These are phyloP conservation scores for Ochropleura plecta DNA, from an alignment of 2,888 invertebrate genomes.

Conservation along the genomic window DNA sequence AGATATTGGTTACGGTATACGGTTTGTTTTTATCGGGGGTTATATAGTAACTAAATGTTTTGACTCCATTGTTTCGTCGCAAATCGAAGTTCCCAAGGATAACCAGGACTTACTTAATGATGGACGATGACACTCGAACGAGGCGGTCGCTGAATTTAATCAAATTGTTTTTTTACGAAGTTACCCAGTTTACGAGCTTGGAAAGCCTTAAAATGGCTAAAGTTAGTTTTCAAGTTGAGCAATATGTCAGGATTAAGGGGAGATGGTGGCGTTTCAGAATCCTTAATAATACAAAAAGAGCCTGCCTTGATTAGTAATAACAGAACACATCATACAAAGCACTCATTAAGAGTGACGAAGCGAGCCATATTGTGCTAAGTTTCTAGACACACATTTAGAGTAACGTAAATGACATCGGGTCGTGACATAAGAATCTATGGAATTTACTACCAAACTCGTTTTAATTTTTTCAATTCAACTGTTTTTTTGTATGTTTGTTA, in stretches of 20 bases:
- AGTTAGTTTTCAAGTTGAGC: conserved; percentile 35
- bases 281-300: neutral
- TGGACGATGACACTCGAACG: conserved; percentile 25
- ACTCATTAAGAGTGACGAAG: neutral
- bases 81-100: conserved; percentile 19
- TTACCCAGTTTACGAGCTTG: conserved; percentile 26
- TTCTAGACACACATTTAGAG: neutral
- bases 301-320: conserved; percentile 7
- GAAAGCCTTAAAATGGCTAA: conserved; percentile 26
- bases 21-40: too few relatives aligned
- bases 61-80: conserved; percentile 9
- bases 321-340: conserved; percentile 1
- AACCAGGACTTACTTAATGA: conserved; percentile 26
- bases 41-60: neutral
- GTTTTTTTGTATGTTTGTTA: too few relatives aligned
- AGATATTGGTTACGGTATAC: too few relatives aligned
- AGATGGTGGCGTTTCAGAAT: conserved; percentile 7
- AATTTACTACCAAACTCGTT: conserved; percentile 12
- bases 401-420: conserved; percentile 15
- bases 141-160: conserved; percentile 36
- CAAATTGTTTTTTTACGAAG: conserved; percentile 38
- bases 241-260: conserved; percentile 16
- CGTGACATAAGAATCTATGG: neutral
- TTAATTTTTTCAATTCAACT: neutral
- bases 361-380: neutral